Conservation (phyloP, 1,140 invertebrate species). For the Drosophila jambulina region DNA sequence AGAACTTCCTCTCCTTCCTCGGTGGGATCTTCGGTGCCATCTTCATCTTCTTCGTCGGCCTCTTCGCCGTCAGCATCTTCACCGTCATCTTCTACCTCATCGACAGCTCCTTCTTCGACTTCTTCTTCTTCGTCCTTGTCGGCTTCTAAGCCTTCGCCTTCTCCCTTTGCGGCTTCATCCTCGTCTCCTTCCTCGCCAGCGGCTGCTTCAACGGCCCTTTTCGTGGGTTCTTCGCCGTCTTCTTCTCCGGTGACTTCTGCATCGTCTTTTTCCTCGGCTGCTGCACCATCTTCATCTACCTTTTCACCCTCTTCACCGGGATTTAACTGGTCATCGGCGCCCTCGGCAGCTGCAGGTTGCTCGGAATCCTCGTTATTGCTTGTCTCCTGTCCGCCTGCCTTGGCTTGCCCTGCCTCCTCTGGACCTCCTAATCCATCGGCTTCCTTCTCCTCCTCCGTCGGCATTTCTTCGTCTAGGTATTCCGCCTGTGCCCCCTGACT, state of each 20-base stretch:
- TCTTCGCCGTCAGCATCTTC: slow-evolving; percentile 6
- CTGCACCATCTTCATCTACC: background rate
- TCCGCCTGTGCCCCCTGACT: slow-evolving; percentile 49
- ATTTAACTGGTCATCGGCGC: background rate
- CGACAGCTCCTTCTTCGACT: slow-evolving; percentile 23
- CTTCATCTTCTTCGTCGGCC: slow-evolving; percentile 22
- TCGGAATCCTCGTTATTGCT: background rate
- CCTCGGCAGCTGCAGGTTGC: background rate
- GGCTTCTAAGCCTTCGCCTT: background rate
- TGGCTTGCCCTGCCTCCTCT: background rate
- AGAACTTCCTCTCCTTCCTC: slow-evolving; percentile 25
- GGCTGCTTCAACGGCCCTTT: background rate
- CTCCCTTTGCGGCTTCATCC: background rate
- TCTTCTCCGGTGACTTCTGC: background rate
- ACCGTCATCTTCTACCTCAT: slow-evolving; percentile 6
- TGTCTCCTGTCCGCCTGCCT: background rate
- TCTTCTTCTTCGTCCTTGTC: slow-evolving; percentile 26
- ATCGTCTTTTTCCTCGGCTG: background rate
- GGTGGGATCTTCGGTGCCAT: slow-evolving; percentile 9
- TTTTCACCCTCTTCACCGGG: background rate
- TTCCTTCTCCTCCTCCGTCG: slow-evolving; percentile 27
- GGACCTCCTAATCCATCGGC: background rate
- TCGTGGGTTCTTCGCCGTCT: background rate
- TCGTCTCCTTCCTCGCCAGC: slow-evolving; percentile 16
- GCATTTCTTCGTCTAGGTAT: slow-evolving; percentile 61